Evolutionary conservation across 2,888 invertebrate species (phyloP).

Genomic region (Phaonia tiefii): DNA sequence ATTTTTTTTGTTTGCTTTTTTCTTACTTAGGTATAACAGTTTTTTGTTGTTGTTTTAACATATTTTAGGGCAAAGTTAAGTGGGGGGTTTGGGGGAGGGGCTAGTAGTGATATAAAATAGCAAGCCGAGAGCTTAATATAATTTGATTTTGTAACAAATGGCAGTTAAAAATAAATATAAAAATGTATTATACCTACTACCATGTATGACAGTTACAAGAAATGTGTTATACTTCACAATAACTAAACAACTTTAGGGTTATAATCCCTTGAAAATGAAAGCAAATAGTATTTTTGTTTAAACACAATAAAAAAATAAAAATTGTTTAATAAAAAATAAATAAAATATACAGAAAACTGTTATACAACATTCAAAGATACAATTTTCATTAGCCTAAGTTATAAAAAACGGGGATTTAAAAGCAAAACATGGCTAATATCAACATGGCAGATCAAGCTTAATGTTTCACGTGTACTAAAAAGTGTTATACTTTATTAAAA

Average conservation of each 20-base stretch:
- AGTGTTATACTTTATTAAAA: background rate
- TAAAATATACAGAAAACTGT: background rate
- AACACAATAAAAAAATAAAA: no score
- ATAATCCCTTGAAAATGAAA: no score
- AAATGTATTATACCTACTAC: background rate
- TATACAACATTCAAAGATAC: background rate
- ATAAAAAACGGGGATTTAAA: background rate
- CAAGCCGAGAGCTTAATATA: slow-evolving; percentile 47
- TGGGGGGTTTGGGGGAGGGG: no score
- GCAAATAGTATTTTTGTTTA: no score
- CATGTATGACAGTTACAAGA: slow-evolving; percentile 8
- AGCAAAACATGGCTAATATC: no score
- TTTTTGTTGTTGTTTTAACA: slow-evolving; percentile 28
- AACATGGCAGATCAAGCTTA: no score
- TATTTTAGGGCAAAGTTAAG: background rate
- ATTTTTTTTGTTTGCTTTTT: background rate
- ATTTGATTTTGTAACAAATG: slow-evolving; percentile 36
- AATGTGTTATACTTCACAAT: background rate
- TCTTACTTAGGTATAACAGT: slow-evolving; percentile 48
- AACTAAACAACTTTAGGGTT: no score
- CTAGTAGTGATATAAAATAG: slow-evolving; percentile 51
- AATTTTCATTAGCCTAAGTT: background rate
- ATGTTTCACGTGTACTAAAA: background rate
- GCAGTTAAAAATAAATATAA: background rate
- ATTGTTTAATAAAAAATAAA: no score